phyloP scores from a whole-genome alignment of 2,888 invertebrate species.

The Atrina japonica region DNA sequence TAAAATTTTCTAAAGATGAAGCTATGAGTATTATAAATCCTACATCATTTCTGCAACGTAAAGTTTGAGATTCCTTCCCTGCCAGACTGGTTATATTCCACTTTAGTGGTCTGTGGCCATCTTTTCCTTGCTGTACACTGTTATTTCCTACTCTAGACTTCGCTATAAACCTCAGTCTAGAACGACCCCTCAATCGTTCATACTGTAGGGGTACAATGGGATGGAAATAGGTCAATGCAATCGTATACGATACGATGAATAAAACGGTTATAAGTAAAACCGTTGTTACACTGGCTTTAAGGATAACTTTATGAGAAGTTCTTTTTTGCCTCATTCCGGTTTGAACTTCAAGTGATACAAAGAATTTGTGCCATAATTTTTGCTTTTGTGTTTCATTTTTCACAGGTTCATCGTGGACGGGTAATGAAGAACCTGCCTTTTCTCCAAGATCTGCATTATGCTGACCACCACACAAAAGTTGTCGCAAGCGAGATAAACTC shows the following conservation, averaged over 20 bases:
- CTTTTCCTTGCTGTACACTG: slow-evolving; percentile 4
- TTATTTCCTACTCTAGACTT: slow-evolving; percentile 21
- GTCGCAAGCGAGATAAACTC: slow-evolving; percentile 26
- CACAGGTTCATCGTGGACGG: background rate
- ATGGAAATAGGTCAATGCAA: slow-evolving; percentile 63
- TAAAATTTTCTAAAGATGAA: slow-evolving; percentile 64
- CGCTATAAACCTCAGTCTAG: slow-evolving; percentile 6
- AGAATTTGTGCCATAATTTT: slow-evolving; percentile 21
- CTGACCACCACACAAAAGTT: slow-evolving; percentile 27
- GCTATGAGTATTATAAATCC: slow-evolving; percentile 67
- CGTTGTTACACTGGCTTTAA: slow-evolving; percentile 68
- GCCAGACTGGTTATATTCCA: slow-evolving; percentile 62
- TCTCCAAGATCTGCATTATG: slow-evolving; percentile 9
- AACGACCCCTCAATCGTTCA: slow-evolving; percentile 32
- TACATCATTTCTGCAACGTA: slow-evolving; percentile 48
- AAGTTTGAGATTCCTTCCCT: slow-evolving; percentile 23
- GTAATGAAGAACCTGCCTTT: background rate
- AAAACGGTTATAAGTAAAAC: slow-evolving; percentile 60
- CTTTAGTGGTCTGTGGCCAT: slow-evolving; percentile 48
- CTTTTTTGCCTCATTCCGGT: slow-evolving; percentile 61
- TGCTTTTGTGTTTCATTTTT: slow-evolving; percentile 7
- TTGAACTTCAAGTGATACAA: slow-evolving; percentile 57
- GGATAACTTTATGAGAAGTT: slow-evolving; percentile 57
- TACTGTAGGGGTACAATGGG: slow-evolving; percentile 54
- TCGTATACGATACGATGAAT: slow-evolving; percentile 66